Percentiles rank a stretch among this genome's conserved stretches.
phyloP scores from a whole-genome alignment of 2,888 invertebrate genomes.

The Drymonia ruficornis region DNA sequence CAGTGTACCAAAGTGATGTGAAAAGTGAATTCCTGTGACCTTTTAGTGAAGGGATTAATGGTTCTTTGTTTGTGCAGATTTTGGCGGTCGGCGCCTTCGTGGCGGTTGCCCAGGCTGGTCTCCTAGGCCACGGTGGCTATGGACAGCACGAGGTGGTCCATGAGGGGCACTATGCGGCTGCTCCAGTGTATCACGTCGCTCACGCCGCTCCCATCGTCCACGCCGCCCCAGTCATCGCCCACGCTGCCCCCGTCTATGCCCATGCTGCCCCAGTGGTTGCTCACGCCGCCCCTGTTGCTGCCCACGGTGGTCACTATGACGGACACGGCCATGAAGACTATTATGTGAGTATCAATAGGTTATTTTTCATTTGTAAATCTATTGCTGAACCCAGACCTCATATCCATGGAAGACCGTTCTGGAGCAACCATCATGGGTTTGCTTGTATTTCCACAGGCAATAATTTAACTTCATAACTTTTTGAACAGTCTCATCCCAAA shows the following conservation, averaged over 20 bases:
- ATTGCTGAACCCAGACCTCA: too few relatives aligned
- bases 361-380: background rate
- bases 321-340: slow-evolving; percentile 60
- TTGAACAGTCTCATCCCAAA: slow-evolving; percentile 82
- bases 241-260: slow-evolving; percentile 35
- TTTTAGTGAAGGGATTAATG: slow-evolving; percentile 10
- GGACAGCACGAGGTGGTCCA: slow-evolving; percentile 46
- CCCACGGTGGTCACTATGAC: slow-evolving; percentile 43
- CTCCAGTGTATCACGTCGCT: slow-evolving; percentile 32
- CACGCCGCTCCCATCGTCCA: slow-evolving; percentile 43
- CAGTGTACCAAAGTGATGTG: slow-evolving; percentile 42
- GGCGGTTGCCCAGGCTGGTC: slow-evolving; percentile 79
- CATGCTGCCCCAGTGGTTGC: slow-evolving; percentile 44
- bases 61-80: slow-evolving; percentile 54
- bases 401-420: too few relatives aligned
- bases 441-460: background rate
- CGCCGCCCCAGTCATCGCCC: slow-evolving; percentile 32
- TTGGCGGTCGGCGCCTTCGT: slow-evolving; percentile 66
- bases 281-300: slow-evolving; percentile 39
- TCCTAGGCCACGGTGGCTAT: slow-evolving; percentile 60
- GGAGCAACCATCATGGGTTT: too few relatives aligned
- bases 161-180: slow-evolving; percentile 35
- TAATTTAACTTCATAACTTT: slow-evolving; percentile 1
- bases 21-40: slow-evolving; percentile 22
- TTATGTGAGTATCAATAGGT: slow-evolving; percentile 51